phyloP scores from a whole-genome alignment of 2,888 invertebrate species.

The Melinaea marsaeus region DNA sequence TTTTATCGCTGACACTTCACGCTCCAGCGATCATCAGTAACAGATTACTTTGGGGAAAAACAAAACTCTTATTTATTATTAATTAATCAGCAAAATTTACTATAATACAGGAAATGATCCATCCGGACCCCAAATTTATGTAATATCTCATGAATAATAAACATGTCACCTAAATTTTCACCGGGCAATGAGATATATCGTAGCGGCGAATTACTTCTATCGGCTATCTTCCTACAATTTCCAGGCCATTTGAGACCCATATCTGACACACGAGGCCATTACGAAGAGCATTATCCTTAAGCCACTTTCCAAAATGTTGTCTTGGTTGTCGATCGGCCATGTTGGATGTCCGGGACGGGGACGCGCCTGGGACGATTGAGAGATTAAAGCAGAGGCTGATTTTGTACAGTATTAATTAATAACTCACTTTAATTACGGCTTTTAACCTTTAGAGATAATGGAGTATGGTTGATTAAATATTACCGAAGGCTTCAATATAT shows the following conservation, averaged over 20 bases:
- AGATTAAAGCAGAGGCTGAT: no score
- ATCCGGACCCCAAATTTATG: background rate
- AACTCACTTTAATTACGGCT: no score
- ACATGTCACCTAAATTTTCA: slow-evolving; percentile 48
- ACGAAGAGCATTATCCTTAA: slow-evolving; percentile 38
- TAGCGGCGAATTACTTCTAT: slow-evolving; percentile 26
- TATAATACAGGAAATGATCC: slow-evolving; percentile 13
- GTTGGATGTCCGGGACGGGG: background rate
- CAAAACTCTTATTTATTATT: slow-evolving; percentile 6
- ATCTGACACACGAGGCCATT: slow-evolving; percentile 50
- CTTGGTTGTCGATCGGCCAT: background rate
- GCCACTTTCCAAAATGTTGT: slow-evolving; percentile 19
- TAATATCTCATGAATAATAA: slow-evolving; percentile 61
- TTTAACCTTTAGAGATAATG: no score
- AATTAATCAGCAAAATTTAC: slow-evolving; percentile 12
- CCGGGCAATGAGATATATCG: slow-evolving; percentile 14
- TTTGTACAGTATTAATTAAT: no score
- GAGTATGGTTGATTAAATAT: no score
- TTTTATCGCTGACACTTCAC: slow-evolving; percentile 13
- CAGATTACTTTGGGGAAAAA: slow-evolving; percentile 4
- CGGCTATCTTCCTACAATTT: slow-evolving; percentile 61
- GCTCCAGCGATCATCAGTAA: slow-evolving; percentile 11
- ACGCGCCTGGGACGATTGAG: background rate
- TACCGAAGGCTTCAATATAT: no score
- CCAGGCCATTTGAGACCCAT: slow-evolving; percentile 63